These are phyloP conservation scores for Ferdinandea cuprea DNA, from an alignment of 2,888 invertebrate species.

Conservation along the genomic window DNA sequence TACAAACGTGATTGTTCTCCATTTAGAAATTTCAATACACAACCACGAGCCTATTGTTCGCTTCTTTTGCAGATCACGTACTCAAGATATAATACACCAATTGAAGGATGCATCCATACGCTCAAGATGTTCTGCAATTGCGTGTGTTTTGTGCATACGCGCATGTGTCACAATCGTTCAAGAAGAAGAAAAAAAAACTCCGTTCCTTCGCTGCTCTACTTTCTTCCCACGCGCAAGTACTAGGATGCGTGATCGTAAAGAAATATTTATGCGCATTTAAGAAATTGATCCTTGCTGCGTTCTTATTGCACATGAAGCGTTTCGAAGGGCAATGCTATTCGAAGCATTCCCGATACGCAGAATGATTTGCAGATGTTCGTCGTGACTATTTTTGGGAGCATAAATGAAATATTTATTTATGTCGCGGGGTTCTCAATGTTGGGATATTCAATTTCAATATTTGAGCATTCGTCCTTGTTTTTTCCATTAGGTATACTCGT, in stretches of 20 bases:
- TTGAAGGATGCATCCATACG: slow-evolving; percentile 15
- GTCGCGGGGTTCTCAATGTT: slow-evolving; percentile 26
- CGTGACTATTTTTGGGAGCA: slow-evolving; percentile 58
- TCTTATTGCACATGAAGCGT: slow-evolving; percentile 57
- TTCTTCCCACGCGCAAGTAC: slow-evolving; percentile 58
- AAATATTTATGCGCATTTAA: slow-evolving; percentile 55
- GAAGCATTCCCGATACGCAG: slow-evolving; percentile 24
- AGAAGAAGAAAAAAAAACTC: neutral
- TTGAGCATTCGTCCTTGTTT: slow-evolving; percentile 29
- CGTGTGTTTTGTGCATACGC: slow-evolving; percentile 46
- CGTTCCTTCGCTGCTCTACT: slow-evolving; percentile 27
- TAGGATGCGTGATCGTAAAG: slow-evolving; percentile 24
- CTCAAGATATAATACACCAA: slow-evolving; percentile 9
- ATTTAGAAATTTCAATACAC: slow-evolving; percentile 30
- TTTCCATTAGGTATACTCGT: slow-evolving; percentile 12
- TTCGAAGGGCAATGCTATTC: slow-evolving; percentile 31
- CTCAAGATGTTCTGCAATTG: slow-evolving; percentile 61
- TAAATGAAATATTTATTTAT: slow-evolving; percentile 49
- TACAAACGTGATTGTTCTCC: slow-evolving; percentile 38
- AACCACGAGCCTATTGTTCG: slow-evolving; percentile 29
- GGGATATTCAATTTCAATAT: slow-evolving; percentile 53
- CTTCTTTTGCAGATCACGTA: slow-evolving; percentile 38
- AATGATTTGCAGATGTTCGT: slow-evolving; percentile 62
- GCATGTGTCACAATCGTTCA: slow-evolving; percentile 43
- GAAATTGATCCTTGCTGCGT: slow-evolving; percentile 51